Evolutionary conservation across 2,888 invertebrate species (phyloP).

Genomic region (Microplitis manilae): DNA sequence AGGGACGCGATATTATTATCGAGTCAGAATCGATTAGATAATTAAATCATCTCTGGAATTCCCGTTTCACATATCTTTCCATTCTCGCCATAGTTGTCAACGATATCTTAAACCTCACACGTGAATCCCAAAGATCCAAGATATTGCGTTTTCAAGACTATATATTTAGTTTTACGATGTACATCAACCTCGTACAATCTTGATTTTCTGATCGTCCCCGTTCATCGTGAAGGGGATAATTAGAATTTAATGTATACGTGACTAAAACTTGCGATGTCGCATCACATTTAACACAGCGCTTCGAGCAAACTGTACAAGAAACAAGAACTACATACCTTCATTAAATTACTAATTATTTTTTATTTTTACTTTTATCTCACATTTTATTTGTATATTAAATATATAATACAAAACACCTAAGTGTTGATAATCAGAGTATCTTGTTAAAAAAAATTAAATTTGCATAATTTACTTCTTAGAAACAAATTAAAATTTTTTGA

Average conservation of each 20-base stretch:
- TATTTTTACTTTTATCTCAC: neutral
- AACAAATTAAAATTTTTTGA: neutral
- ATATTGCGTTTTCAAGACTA: conserved; percentile 17
- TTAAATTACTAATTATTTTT: conserved; percentile 4
- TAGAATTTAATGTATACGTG: conserved; percentile 56
- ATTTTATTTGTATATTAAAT: conserved; percentile 17
- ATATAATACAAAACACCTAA: neutral
- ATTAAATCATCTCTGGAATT: neutral
- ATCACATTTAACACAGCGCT: conserved; percentile 43
- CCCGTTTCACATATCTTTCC: neutral
- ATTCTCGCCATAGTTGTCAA: neutral
- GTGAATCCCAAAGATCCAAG: conserved; percentile 18
- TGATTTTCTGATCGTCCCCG: conserved; percentile 29
- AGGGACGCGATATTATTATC: too few relatives aligned
- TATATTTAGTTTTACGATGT: conserved; percentile 37
- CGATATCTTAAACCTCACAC: neutral
- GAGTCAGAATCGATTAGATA: neutral
- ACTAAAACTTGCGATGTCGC: conserved; percentile 52
- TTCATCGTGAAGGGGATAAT: conserved; percentile 53
- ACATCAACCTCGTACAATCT: conserved; percentile 35
- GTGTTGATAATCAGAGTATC: neutral
- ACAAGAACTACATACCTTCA: conserved; percentile 19
- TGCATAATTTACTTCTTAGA: neutral
- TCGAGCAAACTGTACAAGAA: conserved; percentile 33
- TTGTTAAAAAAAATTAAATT: neutral